Conservation (phyloP, 2,113 vertebrate genomes). For the Nycticebus coucang region DNA sequence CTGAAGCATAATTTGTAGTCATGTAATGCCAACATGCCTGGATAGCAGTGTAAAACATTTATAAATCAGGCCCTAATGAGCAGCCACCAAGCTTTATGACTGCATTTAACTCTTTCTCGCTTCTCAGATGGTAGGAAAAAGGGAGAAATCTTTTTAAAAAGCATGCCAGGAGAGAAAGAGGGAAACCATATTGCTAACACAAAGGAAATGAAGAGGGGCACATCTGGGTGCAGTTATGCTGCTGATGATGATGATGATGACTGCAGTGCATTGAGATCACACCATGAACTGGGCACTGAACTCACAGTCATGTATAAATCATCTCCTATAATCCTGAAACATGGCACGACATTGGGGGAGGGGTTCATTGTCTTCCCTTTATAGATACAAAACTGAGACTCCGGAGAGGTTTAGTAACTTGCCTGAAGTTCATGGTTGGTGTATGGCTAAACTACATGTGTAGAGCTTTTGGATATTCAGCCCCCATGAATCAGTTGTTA, state of each 20-base stretch:
- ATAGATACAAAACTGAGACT: background rate
- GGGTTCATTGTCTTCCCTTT: background rate
- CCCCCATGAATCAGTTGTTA: background rate
- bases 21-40: conserved; percentile 50
- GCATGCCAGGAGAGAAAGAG: background rate
- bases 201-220: background rate
- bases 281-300: background rate
- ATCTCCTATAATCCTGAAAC: background rate
- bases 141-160: background rate
- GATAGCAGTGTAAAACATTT: conserved; percentile 59
- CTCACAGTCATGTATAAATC: background rate
- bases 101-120: conserved; percentile 61
- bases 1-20: conserved; percentile 62
- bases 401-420: background rate
- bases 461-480: background rate
- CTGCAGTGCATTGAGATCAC: background rate
- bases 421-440: background rate
- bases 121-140: background rate
- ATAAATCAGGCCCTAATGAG: conserved; percentile 74
- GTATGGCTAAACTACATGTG: background rate
- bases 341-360: fast-evolving
- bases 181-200: background rate
- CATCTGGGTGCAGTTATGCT: background rate
- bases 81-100: conserved; percentile 60
- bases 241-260: background rate